phyloP scores from a whole-genome alignment of 2,797 vertebrate species.

The Lepus townsendii region DNA sequence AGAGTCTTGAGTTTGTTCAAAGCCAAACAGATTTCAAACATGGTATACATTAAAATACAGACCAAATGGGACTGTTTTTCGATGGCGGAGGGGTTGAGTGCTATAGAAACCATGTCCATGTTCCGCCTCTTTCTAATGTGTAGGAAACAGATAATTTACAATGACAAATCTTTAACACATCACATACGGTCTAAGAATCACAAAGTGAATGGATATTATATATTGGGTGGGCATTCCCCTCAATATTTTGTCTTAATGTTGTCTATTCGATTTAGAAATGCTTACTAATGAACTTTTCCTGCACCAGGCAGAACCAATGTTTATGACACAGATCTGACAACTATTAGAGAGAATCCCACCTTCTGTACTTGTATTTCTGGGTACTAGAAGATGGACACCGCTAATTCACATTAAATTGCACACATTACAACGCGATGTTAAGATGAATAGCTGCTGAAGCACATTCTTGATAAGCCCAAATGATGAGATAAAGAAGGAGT shows the following conservation, averaged over 20 bases:
- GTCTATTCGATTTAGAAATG: slow-evolving; percentile 32
- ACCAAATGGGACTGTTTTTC: slow-evolving; percentile 14
- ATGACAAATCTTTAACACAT: slow-evolving; percentile 5
- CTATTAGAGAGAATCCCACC: slow-evolving; percentile 40
- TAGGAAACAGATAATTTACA: slow-evolving; percentile 36
- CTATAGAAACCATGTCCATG: slow-evolving; percentile 46
- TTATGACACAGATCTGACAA: slow-evolving; percentile 11
- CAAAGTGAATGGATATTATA: neutral
- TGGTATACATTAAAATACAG: slow-evolving; percentile 34
- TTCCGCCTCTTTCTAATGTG: slow-evolving; percentile 6
- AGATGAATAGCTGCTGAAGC: neutral
- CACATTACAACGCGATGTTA: slow-evolving; percentile 7
- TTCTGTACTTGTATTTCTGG: slow-evolving; percentile 38
- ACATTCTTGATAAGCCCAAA: slow-evolving; percentile 18
- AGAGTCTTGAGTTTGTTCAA: slow-evolving; percentile 13
- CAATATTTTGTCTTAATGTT: slow-evolving; percentile 54
- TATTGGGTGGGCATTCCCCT: neutral
- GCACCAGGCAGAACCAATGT: slow-evolving; percentile 16
- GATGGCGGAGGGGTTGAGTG: neutral
- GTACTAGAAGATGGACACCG: slow-evolving; percentile 33
- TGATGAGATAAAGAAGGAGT: slow-evolving; percentile 13
- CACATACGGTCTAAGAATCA: slow-evolving; percentile 26
- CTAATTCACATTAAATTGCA: slow-evolving; percentile 50
- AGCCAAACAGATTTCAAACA: slow-evolving; percentile 61
- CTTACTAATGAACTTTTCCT: slow-evolving; percentile 31